Evolutionary conservation across 2,888 invertebrate species (phyloP), one percentile per base, ranked within the genome.

Genomic region (Campoplex nolae): DNA sequence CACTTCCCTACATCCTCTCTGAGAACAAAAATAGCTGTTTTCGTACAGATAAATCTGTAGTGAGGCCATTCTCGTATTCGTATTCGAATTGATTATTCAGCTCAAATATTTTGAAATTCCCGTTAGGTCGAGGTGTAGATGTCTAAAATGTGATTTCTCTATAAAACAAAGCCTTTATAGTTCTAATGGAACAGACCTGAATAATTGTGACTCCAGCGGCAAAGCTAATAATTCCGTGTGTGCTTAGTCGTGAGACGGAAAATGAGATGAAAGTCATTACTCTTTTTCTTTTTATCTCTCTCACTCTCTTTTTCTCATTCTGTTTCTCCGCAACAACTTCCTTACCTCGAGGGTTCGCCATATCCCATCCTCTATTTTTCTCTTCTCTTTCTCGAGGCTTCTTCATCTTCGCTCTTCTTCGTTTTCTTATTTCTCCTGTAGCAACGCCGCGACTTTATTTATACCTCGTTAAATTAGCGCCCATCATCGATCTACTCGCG

Each of bases 381-480:
- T 81, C 83, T 85, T 79, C 85, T 71, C 78, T 74, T 82, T 51
- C 84, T 83, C 80, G 38, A 16, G 7, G 75, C 76, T 78, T 83
- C 84, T 87, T 88, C 86, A 84, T 84, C 84, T 32, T 88, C 84
- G 71, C 77, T 56, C 62, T 77, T 81, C 71, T 23, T 48, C 67
- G 48, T 82, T 71, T 76, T 80, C 82, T 78, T 77, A 73, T 82
- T 86, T 82, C 84, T 78, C 77, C 48, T 74, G 73, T 62, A 83
- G 81, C 87, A 85, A 71, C 85, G 86, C 82, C 75, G 78, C 83
- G 86, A 88, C 89, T 92, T 92, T 92, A 93, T 93, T 92, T 92
- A 92, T 92, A 91, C 90, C 92, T 92, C 92, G 92, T 93, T 92
- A 92, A 93, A 93, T 93, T 93, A 93, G 90, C 90, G 91, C 91